Evolutionary conservation across 2,888 invertebrate genomes (phyloP).

Genomic region (Plutella xylostella): DNA sequence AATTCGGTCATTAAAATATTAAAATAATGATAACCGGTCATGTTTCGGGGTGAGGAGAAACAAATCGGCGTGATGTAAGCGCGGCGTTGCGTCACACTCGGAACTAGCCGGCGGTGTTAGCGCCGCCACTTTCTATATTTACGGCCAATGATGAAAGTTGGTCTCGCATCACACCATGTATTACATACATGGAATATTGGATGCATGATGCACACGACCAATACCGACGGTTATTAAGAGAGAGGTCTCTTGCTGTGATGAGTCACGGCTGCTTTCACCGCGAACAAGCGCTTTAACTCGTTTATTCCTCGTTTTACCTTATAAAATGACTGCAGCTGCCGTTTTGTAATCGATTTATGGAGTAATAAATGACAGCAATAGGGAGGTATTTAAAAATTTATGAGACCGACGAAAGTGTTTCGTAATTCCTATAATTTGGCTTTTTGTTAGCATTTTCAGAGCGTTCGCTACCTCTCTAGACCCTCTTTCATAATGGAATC

Average conservation of each 20-base stretch:
- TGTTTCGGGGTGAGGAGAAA: too few species aligned
- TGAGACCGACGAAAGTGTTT: neutral
- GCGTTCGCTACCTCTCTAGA: too few species aligned
- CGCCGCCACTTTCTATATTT: conserved; percentile 24
- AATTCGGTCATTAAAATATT: too few species aligned
- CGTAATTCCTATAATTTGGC: neutral
- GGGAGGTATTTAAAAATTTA: neutral
- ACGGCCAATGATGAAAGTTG: conserved; percentile 21
- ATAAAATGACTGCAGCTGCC: neutral
- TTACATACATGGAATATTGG: conserved; percentile 7
- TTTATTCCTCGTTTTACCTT: neutral
- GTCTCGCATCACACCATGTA: conserved; percentile 16
- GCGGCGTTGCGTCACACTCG: too few species aligned
- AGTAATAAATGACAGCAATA: neutral
- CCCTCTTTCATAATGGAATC: too few species aligned
- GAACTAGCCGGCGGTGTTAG: too few species aligned
- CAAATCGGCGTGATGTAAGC: too few species aligned
- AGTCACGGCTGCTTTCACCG: conserved; percentile 56
- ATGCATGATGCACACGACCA: conserved; percentile 19
- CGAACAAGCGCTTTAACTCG: neutral
- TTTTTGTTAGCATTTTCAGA: neutral
- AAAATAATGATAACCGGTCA: too few species aligned
- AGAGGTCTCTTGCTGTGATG: conserved; percentile 40
- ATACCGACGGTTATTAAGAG: conserved; percentile 32
- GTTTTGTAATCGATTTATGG: neutral